Conservation (phyloP, 1,140 invertebrate genomes). For the Drosophila kepulauana region DNA sequence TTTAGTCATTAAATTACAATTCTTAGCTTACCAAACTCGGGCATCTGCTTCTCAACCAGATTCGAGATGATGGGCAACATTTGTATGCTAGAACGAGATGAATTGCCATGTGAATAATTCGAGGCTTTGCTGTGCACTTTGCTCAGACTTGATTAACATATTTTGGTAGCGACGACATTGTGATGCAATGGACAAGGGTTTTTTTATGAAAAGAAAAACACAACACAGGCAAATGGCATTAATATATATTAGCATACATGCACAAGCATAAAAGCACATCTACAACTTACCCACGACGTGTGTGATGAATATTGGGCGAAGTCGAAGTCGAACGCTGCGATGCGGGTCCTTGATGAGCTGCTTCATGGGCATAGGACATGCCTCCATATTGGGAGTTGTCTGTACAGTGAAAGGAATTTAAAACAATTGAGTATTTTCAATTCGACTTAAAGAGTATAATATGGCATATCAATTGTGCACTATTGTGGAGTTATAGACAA, state of each 20-base stretch:
- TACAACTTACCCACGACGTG: constrained; percentile 77
- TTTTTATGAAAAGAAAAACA: constrained; percentile 51
- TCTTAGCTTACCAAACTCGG: constrained; percentile 72
- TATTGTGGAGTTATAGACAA: constrained; percentile 38
- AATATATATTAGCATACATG: constrained; percentile 34
- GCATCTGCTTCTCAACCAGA: constrained; percentile 82
- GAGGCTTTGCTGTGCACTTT: constrained; percentile 79
- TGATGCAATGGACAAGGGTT: constrained; percentile 26
- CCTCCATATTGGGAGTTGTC: constrained; percentile 76
- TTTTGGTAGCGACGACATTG: constrained; percentile 16
- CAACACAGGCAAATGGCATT: constrained; percentile 36
- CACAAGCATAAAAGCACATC: neutral
- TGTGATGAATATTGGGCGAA: constrained; percentile 76
- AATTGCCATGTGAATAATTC: constrained; percentile 84
- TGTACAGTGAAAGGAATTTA: constrained; percentile 25
- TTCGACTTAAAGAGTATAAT: neutral
- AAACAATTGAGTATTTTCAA: constrained; percentile 1
- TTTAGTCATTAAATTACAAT: neutral
- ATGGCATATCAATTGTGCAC: constrained; percentile 12
- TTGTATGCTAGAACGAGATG: constrained; percentile 85
- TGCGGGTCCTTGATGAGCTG: constrained; percentile 54
- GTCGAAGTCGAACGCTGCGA: constrained; percentile 75
- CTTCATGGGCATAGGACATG: constrained; percentile 63
- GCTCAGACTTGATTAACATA: constrained; percentile 49
- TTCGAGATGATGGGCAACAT: constrained; percentile 85